Evolutionary conservation across 1,140 invertebrate species (phyloP), one percentile per base, ranked within the genome.

Genomic region (Drosophila prosaltans): DNA sequence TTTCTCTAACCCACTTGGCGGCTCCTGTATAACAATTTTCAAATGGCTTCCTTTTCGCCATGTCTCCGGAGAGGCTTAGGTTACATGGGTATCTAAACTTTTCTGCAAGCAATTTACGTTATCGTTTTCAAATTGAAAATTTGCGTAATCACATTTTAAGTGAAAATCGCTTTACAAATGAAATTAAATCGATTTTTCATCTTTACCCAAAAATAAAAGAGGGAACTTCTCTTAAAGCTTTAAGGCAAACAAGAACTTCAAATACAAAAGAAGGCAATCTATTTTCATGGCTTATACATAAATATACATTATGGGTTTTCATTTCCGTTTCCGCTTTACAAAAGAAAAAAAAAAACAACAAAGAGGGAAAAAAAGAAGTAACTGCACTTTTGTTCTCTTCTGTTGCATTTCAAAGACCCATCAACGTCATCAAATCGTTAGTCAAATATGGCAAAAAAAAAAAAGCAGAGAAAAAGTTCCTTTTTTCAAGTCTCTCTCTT

Each of bases 41-140:
- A 41, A 80, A 65, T 77, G 66, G 77, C 54, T 66, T 80, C 69
- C 81, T 66, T 62, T 65, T 71, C 41, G 65, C 54, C 58, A 4
- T 30, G 9, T 21, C 61, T 24, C 28, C 9, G 24, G 28, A 7
- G 9, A 45, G 28, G 9, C 61, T 10, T 63, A 32, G 61, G 28
- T 16, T 48, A 11, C 24, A 43, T 45, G 40, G 55, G 54, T n/a
- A 16, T 57, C 45, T 39, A 51, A 51, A 30, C 62, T 55, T 63
- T 55, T 41, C 66, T 69, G 82, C 79, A 51, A 51, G 45, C 82
- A 85, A 88, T 88, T 88, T 86, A 74, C 73, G 83, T 88, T 88
- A 88, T 88, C 83, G 80, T 80, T 88, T 88, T 88, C 77, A 83
- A 88, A 88, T 88, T 88, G 83, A 83, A 88, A 88, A 88, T 88